phyloP scores from a whole-genome alignment of 2,113 vertebrate genomes.

The Gorsachius goisagi region DNA sequence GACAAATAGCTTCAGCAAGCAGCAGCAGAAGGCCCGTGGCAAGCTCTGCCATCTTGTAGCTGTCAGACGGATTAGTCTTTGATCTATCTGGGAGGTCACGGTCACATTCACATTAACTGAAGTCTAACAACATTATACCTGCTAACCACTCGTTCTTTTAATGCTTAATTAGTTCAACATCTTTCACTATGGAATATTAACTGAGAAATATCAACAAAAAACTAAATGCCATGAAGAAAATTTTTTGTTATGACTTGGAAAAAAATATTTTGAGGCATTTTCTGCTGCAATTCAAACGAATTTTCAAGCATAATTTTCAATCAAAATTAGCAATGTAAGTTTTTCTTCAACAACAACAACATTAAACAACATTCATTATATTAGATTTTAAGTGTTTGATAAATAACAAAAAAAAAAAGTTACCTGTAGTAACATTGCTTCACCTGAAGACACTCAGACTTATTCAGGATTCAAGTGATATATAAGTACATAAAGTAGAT shows the following conservation, averaged over 20 bases:
- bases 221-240: slow-evolving; percentile 42
- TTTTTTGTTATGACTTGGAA: background rate
- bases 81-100: slow-evolving; percentile 81
- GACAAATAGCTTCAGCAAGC: slow-evolving; percentile 73
- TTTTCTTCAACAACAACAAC: background rate
- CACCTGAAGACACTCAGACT: background rate
- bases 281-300: background rate
- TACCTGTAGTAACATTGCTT: background rate
- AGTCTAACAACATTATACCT: slow-evolving; percentile 71
- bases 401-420: background rate
- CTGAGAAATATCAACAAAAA: slow-evolving; percentile 41
- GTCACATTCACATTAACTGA: slow-evolving; percentile 62
- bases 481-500: background rate
- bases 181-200: slow-evolving; percentile 22
- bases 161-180: slow-evolving; percentile 66
- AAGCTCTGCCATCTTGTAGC: slow-evolving; percentile 86
- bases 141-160: slow-evolving; percentile 61
- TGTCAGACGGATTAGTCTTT: slow-evolving; percentile 89
- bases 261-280: slow-evolving; percentile 29
- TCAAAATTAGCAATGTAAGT: background rate
- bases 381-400: background rate
- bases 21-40: slow-evolving; percentile 81
- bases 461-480: background rate
- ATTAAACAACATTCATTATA: background rate
- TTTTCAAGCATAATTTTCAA: background rate